Evolutionary conservation across 2,797 vertebrate species (phyloP), one percentile per base, ranked within the genome.

Genomic region (Scolopax bukidnonensis): DNA sequence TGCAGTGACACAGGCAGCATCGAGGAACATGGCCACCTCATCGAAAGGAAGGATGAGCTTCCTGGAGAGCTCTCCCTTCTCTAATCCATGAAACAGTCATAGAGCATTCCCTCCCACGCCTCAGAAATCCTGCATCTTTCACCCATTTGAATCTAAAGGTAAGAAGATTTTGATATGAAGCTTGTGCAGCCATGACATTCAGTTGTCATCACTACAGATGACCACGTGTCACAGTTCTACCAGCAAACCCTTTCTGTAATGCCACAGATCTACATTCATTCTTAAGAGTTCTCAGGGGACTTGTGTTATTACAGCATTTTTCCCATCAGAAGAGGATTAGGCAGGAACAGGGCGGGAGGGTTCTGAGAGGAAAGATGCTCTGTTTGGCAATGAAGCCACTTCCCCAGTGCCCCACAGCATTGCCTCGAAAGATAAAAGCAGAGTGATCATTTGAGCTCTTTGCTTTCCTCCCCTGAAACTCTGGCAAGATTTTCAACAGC

Each of bases 401-500:
- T 82, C 65, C 51, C 51, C n/a, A 20, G 1, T 47, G 56, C 65
- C 50, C 60, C 16, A 27, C 4, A 36, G 24, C 38, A 43, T n/a
- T 54, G 56, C 48, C 48, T 77, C 3, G 0, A 57, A 78, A 95
- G 73, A 91, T 61, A 75, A 93, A 94, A 77, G 32, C 50, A 65
- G 4, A 27, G 56, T 4, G 47, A 69, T 86, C 54, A 78, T 59
- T 64, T 30, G 33, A 1, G 82, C 51, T 36, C 51, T 88, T 40
- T 40, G 38, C 48, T 78, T 91, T 88, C 76, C 41, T 91, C 40
- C 65, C 59, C 87, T 93, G 67, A 90, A 65, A 84, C 20, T 86
- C 73, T 41, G 63, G 74, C 87, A 82, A 69, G 54, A 69, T 84
- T 80, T 90, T 89, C 73, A 94, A 84, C 89, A 93, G 68, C 57